Evolutionary conservation across 2,113 vertebrate genomes (phyloP), one percentile per base, ranked within the genome.

Genomic region (Solea solea): DNA sequence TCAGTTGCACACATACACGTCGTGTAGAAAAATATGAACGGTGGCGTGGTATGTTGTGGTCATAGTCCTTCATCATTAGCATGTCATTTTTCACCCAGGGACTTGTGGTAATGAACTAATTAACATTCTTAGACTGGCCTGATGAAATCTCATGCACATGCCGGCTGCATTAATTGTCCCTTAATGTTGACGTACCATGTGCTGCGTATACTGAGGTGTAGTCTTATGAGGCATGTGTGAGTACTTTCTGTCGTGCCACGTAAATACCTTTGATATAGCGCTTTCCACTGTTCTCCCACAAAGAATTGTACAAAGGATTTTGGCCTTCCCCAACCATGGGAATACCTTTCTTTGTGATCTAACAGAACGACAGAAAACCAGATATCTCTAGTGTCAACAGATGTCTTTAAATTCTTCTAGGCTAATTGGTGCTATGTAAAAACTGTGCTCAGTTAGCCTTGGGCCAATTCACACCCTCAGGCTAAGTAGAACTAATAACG

Each of bases 381-480:
- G 50, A 57, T 61, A 64, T 64, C 76, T 72, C 69, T 12, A 2
- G 50, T 63, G 74, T 67, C 60, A 84, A 68, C 54, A 78, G 21
- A 83, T 80, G 73, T 57, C 72, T 77, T 54, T 27, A 78, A 77
- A 73, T 64, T 67, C 78, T 87, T 72, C 5, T 8, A 54, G 82
- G 86, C 86, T 88, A 78, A 86, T 79, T 87, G 66, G 56, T 76
- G 71, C 56, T 39, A 54, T 71, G 69, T 81, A 63, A 74, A 83
- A 81, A 58, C 44, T 40, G 51, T 73, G 70, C 51, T 86, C 63
- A 49, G 41, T 77, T 72, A 69, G 65, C 85, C 81, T 78, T 70
- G 75, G 68, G 85, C 80, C 55, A 76, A 51, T 68, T 56, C 9
- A 11, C 66, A 78, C 83, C 85, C 79, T 53, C 21, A 16, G 82